These are phyloP conservation scores for Coracopsis vasa DNA, from an alignment of 2,113 vertebrate species.

Conservation along the genomic window DNA sequence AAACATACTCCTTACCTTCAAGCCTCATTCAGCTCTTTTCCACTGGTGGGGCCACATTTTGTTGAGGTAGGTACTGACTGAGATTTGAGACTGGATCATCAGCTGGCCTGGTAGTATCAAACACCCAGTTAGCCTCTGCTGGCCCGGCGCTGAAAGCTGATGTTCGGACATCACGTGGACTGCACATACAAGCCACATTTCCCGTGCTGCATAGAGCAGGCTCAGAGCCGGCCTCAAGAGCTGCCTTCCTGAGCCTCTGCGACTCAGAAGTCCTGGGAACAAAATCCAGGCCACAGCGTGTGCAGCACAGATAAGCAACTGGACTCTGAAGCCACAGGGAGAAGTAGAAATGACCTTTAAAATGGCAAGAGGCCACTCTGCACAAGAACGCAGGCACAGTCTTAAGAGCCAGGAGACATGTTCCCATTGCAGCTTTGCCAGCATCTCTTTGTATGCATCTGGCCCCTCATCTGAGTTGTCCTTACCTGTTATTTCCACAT, in stretches of 20 bases:
- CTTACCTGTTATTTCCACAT: background rate
- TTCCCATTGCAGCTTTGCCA: background rate
- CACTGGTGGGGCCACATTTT: background rate
- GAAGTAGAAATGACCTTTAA: background rate
- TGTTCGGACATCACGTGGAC: rapidly evolving
- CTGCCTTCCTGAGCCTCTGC: background rate
- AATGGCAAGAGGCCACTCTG: background rate
- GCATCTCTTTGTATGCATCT: background rate
- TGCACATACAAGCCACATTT: rapidly evolving
- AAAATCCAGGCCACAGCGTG: background rate
- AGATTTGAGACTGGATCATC: background rate
- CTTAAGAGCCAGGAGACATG: background rate
- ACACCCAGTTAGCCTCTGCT: background rate
- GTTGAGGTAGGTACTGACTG: background rate
- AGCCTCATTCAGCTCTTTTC: background rate
- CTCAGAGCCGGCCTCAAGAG: rapidly evolving
- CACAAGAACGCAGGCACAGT: background rate
- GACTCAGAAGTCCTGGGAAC: background rate
- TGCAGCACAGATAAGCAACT: background rate
- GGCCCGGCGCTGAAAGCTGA: background rate
- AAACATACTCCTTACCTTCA: background rate
- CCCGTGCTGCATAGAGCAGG: rapidly evolving
- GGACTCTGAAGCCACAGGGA: background rate
- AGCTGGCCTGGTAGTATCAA: background rate
- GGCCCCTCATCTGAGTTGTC: background rate